Percentiles rank a stretch among this genome's conserved stretches.
Conservation (phyloP, 1,140 invertebrate species). For the Olivierus martensii region DNA sequence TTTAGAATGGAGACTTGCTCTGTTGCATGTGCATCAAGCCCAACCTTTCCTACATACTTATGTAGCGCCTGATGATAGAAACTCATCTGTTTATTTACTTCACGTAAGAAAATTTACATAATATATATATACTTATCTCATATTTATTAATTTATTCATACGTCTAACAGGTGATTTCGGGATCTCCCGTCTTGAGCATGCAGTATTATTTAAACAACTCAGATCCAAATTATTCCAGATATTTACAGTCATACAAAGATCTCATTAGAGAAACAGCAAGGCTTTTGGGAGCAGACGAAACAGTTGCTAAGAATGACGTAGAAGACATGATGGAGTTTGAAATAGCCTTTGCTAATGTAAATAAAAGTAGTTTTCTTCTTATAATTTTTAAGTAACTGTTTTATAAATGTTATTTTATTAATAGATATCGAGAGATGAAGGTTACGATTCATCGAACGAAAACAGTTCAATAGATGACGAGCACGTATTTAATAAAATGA, state of each 20-base stretch:
- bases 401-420: not conserved
- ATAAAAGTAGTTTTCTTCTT: conserved; percentile 11
- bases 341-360: conserved; percentile 39
- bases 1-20: conserved; percentile 33
- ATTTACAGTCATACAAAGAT: conserved; percentile 28
- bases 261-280: conserved; percentile 29
- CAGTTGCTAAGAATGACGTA: conserved; percentile 32
- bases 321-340: conserved; percentile 38
- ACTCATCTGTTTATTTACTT: conserved; percentile 35
- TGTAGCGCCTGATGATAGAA: conserved; percentile 38
- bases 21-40: conserved; percentile 37
- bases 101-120: conserved; percentile 24
- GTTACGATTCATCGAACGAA: conserved; percentile 26
- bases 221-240: conserved; percentile 26
- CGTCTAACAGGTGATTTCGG: conserved; percentile 23
- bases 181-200: conserved; percentile 28
- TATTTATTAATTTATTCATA: not conserved
- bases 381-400: not conserved
- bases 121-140: not conserved
- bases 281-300: conserved; percentile 31
- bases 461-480: conserved; percentile 30
- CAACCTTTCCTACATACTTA: conserved; percentile 37
- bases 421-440: conserved; percentile 27
- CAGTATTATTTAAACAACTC: conserved; percentile 30
- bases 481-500: conserved; percentile 35